phyloP scores from a whole-genome alignment of 92 coral and sea anemone genomes.

The Epizoanthus stellaris region DNA sequence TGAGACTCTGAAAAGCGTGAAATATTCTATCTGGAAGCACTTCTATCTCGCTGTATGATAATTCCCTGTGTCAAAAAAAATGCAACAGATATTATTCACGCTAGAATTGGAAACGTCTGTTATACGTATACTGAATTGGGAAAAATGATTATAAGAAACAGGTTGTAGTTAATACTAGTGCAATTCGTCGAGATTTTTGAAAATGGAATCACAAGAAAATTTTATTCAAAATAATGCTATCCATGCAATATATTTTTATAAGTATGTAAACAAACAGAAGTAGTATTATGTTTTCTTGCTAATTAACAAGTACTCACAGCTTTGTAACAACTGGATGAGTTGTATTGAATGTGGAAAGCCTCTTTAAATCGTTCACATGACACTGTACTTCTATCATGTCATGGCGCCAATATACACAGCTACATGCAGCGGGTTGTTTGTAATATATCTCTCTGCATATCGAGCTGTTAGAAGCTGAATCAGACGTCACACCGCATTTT shows the following conservation, averaged over 20 bases:
- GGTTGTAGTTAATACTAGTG: too few relatives aligned
- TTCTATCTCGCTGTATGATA: conserved; percentile 1
- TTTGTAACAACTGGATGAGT: neutral
- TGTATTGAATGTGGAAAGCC: neutral
- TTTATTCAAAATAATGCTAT: too few relatives aligned
- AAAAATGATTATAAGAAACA: too few relatives aligned
- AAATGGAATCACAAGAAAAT: too few relatives aligned
- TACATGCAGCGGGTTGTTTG: neutral
- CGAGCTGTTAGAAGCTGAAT: neutral
- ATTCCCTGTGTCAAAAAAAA: neutral
- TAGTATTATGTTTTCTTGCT: neutral
- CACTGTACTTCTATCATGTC: neutral
- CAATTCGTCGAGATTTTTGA: too few relatives aligned
- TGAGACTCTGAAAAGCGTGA: neutral
- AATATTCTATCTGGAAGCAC: neutral
- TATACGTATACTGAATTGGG: neutral
- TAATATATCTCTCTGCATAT: neutral
- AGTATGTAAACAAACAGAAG: too few relatives aligned
- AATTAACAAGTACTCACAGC: neutral
- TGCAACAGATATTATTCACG: neutral
- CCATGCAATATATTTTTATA: too few relatives aligned
- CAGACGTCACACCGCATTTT: neutral
- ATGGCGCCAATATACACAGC: neutral
- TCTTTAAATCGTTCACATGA: neutral
- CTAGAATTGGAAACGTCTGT: neutral